Base-by-base conservation (phyloP, 2,888 invertebrate genomes). In the Drosophila helvetica region DNA sequence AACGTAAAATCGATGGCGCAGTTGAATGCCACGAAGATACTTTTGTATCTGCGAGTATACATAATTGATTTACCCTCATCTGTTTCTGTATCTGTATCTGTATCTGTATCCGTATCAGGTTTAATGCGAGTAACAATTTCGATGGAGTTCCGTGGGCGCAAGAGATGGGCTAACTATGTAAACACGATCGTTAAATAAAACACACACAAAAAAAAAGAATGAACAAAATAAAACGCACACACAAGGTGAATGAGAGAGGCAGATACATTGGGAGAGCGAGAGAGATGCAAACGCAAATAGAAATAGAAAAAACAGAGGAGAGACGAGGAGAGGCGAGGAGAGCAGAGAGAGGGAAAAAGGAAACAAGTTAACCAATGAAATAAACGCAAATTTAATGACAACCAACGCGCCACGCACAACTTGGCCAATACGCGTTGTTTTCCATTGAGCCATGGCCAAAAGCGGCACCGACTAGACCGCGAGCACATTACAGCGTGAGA, bases 381-480 rank as follows among this genome's bases (percentile, higher is more conserved):
- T 75, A 75, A 87, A 84, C 87, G 85, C 87, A 87, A 79, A 89
- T 88, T 89, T 77, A 87, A 88, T 87, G 87, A 88, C 87, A 86
- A 86, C 66, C 77, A 81, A 71, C 79, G 79, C 76, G 80, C 80
- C 69, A 70, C 74, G 55, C 71, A 59, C 69, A 68, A 73, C 74
- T 77, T 86, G 89, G 88, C 87, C 87, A 87, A 87, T 89, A 88
- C 88, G 80, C 78, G 71, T 78, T 38, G 6, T 38, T 69, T 73
- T 74, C 75, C 83, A 80, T 69, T 78, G 45, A 60, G 64, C 75
- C 25, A 56, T 60, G 47, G 53, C 58, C 50, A 52, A 43, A 63
- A 58, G 33, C 12, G 22, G n/a, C 17, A 43, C 22, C 65, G 57
- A 57, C 5, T 10, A 64, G 56, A 63, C 69, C 61, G 50, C 47